Evolutionary conservation across 2,113 vertebrate species (phyloP).

Genomic region (Crotalus viridis): DNA sequence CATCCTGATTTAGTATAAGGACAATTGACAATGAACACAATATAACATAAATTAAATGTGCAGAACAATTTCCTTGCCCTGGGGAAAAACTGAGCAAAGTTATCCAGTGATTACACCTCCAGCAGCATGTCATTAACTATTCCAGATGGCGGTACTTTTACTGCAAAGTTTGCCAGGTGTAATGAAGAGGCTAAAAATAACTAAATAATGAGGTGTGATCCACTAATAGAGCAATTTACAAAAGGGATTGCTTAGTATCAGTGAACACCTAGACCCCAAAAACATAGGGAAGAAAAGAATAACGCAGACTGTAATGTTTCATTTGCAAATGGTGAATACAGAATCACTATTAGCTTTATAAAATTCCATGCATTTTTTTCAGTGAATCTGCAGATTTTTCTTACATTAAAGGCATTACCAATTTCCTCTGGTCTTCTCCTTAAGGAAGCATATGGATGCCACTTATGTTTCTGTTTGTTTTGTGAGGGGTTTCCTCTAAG

Average conservation of each 20-base stretch:
- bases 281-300: background rate
- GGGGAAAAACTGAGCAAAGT: conserved; percentile 57
- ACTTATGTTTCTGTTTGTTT: too few relatives aligned
- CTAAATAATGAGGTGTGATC: conserved; percentile 52
- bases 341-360: background rate
- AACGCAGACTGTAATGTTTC: conserved; percentile 22
- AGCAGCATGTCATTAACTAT: conserved; percentile 64
- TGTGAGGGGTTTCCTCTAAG: too few relatives aligned
- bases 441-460: background rate
- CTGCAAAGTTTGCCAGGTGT: conserved; percentile 60
- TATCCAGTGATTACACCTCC: conserved; percentile 59
- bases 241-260: conserved; percentile 46
- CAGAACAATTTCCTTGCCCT: conserved; percentile 54
- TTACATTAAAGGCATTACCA: background rate
- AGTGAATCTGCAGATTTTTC: background rate
- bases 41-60: conserved; percentile 65
- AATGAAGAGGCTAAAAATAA: conserved; percentile 61
- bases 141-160: conserved; percentile 68
- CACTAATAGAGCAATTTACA: conserved; percentile 50
- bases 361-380: background rate
- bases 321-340: conserved; percentile 16
- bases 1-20: conserved; percentile 27
- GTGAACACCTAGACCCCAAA: conserved; percentile 19
- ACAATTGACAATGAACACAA: conserved; percentile 59
- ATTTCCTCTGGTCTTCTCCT: background rate